Evolutionary conservation across 2,113 vertebrate species (phyloP).

Genomic region (Sciurus niger): DNA sequence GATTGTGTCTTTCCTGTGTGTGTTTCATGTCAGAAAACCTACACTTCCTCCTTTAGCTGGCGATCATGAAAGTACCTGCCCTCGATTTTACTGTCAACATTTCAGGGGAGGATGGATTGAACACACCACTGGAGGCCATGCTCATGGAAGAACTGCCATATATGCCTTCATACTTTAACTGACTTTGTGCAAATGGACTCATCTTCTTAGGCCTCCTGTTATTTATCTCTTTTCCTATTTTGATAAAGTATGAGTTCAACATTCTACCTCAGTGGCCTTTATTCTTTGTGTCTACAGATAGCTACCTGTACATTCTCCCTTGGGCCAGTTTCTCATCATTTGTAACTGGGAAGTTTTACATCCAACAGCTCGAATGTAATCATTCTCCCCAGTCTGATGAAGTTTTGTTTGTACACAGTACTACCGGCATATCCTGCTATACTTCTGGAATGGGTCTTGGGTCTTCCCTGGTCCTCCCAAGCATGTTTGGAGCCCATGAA

Average conservation of each 20-base stretch:
- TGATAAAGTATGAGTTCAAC: neutral
- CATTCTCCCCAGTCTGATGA: neutral
- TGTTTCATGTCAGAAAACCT: neutral
- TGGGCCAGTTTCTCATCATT: neutral
- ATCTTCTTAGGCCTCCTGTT: neutral
- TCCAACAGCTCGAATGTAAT: neutral
- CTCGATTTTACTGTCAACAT: neutral
- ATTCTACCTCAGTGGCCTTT: neutral
- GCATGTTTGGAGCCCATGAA: accelerated
- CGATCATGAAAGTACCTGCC: neutral
- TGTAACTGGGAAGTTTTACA: neutral
- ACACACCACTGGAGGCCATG: accelerated
- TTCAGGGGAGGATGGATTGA: neutral
- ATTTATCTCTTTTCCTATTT: neutral
- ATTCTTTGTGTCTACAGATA: neutral
- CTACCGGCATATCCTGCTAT: neutral
- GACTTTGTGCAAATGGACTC: neutral
- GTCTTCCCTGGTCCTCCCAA: neutral
- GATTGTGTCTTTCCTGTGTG: neutral
- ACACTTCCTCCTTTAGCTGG: neutral
- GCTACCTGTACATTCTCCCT: neutral
- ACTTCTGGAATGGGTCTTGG: neutral
- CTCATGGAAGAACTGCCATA: neutral
- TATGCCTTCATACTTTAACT: neutral
- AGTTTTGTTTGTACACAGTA: neutral